A percentile compares a stretch with the other conserved stretches of the same genome.
These are phyloP conservation scores for Leptodirus hochenwartii DNA, from an alignment of 2,888 invertebrate species.

Conservation along the genomic window DNA sequence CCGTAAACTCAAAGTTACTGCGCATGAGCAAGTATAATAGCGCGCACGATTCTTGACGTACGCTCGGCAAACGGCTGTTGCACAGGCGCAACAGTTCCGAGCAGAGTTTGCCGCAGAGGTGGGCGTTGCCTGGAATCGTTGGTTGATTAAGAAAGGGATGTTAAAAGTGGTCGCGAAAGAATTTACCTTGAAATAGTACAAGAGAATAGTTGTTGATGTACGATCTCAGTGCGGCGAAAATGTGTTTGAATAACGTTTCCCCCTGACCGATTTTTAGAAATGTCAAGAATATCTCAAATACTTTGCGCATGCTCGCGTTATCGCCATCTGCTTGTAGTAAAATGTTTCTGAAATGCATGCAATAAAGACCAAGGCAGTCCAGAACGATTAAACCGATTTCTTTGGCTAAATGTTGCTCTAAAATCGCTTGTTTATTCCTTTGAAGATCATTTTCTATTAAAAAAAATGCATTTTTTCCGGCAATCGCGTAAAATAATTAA, in stretches of 20 bases:
- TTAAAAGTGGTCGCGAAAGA: not conserved
- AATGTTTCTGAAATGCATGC: slow-evolving; percentile 48
- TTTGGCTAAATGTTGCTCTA: slow-evolving; percentile 69
- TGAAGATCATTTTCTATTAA: slow-evolving; percentile 34
- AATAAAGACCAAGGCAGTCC: slow-evolving; percentile 74
- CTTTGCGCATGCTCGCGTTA: slow-evolving; percentile 58
- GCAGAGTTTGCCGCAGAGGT: slow-evolving; percentile 64
- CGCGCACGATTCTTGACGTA: slow-evolving; percentile 82
- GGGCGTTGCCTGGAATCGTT: slow-evolving; percentile 42
- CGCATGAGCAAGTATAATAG: slow-evolving; percentile 84
- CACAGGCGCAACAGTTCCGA: slow-evolving; percentile 67
- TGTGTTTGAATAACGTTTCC: slow-evolving; percentile 74
- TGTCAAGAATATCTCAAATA: slow-evolving; percentile 73
- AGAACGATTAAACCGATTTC: slow-evolving; percentile 79
- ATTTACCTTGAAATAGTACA: slow-evolving; percentile 65
- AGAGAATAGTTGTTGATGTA: slow-evolving; percentile 82
- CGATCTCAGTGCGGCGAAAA: slow-evolving; percentile 79
- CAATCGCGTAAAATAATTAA: not conserved
- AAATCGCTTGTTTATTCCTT: slow-evolving; percentile 40
- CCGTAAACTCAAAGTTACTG: slow-evolving; percentile 81
- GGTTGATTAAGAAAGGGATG: not conserved
- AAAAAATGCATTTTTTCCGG: slow-evolving; percentile 10
- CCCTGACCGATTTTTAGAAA: slow-evolving; percentile 81
- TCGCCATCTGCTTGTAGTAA: slow-evolving; percentile 40
- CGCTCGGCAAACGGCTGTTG: slow-evolving; percentile 65